These are phyloP conservation scores for Dissostichus mawsoni DNA, from an alignment of 2,113 vertebrate genomes.

Conservation along the genomic window DNA sequence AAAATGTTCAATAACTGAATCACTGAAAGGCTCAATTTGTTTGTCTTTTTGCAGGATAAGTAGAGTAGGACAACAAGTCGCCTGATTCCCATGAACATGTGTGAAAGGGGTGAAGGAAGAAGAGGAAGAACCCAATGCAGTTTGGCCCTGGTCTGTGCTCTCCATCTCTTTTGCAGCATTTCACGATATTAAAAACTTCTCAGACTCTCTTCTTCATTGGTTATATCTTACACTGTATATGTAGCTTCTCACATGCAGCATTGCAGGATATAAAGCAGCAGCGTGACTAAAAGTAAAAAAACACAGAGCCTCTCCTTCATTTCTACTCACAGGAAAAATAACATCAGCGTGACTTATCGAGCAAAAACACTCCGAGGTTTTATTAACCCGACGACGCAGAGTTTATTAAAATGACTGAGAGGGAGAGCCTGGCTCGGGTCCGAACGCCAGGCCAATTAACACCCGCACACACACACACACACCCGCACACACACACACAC, in stretches of 20 bases:
- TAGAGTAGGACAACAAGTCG: too few relatives aligned
- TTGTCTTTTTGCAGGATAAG: too few relatives aligned
- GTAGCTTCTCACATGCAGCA: background rate
- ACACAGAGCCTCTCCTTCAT: constrained; percentile 40
- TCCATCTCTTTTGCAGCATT: too few relatives aligned
- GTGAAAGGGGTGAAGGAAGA: too few relatives aligned
- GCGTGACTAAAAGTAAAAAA: background rate
- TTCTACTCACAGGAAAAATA: constrained; percentile 62
- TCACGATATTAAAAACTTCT: too few relatives aligned
- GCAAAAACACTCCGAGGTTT: constrained; percentile 80
- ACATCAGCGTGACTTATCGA: constrained; percentile 75
- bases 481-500: too few relatives aligned
- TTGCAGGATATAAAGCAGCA: constrained; percentile 34
- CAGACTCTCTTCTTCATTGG: background rate
- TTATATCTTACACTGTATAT: background rate
- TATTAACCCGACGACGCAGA: constrained; percentile 81
- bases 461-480: constrained; percentile 80
- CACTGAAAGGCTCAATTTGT: too few relatives aligned
- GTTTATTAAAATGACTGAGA: constrained; percentile 81
- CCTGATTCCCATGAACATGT: too few relatives aligned
- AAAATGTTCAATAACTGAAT: too few relatives aligned
- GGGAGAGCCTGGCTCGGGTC: constrained; percentile 73
- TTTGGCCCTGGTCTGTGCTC: too few relatives aligned
- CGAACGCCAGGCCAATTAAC: constrained; percentile 91
- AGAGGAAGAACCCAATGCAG: too few relatives aligned